Evolutionary conservation across 2,888 invertebrate genomes (phyloP), one percentile per base, ranked within the genome.

Genomic region (Platerodrilus igneus): DNA sequence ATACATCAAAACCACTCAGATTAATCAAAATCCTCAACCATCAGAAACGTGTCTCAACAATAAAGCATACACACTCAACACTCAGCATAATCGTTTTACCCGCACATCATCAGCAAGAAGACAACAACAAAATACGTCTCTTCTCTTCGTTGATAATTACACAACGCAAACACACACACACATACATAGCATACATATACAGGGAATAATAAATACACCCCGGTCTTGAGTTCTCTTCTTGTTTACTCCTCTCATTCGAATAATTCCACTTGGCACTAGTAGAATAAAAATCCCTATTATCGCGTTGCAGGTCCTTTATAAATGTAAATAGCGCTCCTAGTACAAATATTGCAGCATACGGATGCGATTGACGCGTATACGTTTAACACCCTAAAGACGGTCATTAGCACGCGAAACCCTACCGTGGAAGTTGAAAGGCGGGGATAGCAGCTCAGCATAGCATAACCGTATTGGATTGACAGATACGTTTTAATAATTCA

Each of bases 221-320:
- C 48, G 48, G 52, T 51, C 54, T 55, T 46, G 45, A 47, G 39
- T 40, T 42, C 21, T 22, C 31, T 40, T 35, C 50, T 41, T 48
- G 51, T 55, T 55, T 58, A 55, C 57, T 54, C 58, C 52, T 52
- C 52, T 50, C 52, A 58, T 57, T 59, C 57, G 55, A 54, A 56
- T 57, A 60, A 61, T 62, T 63, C 60, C 62, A 60, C 61, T 60
- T 59, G 59, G 58, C 56, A 57, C 62, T 60, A 58, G 52, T 48
- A 51, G 53, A 50, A 59, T 60, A 62, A 62, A 63, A 63, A 62
- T 61, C 59, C 58, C 61, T 51, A 60, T 62, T 62, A 61, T 61
- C 52, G 51, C 48, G 52, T 49, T 51, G 51, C 53, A 53, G 52
- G 53, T 57, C 56, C 55, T 57, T 53, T 57, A 56, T 58, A 56